These are phyloP conservation scores for Polyploca ridens DNA, from an alignment of 2,888 invertebrate genomes.

Conservation along the genomic window DNA sequence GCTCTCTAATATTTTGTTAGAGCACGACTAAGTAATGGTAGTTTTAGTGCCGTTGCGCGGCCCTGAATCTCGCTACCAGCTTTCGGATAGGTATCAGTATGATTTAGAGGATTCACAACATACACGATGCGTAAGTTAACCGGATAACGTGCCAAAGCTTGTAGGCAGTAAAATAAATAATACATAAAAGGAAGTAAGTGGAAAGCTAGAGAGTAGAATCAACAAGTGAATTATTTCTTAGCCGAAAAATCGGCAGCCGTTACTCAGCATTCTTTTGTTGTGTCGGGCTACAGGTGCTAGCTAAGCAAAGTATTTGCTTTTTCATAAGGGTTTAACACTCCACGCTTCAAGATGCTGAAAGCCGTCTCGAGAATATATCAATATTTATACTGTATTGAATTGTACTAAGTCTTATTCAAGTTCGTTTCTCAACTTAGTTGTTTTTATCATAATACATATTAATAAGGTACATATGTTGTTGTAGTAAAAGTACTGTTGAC, in stretches of 20 bases:
- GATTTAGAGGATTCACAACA: background rate
- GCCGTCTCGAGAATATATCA: slow-evolving; percentile 42
- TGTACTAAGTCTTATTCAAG: slow-evolving; percentile 33
- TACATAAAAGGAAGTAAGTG: slow-evolving; percentile 58
- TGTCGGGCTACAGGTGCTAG: slow-evolving; percentile 69
- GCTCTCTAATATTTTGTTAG: slow-evolving; percentile 23
- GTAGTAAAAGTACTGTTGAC: slow-evolving; percentile 39
- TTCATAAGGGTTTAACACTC: slow-evolving; percentile 52
- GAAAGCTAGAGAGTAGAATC: slow-evolving; percentile 61
- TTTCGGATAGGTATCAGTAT: background rate
- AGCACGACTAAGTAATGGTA: background rate
- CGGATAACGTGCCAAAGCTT: slow-evolving; percentile 48
- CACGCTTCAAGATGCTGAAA: slow-evolving; percentile 38
- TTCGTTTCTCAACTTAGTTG: background rate
- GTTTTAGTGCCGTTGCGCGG: background rate
- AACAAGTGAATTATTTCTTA: slow-evolving; percentile 80
- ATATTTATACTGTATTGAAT: slow-evolving; percentile 45
- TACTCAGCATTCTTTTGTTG: slow-evolving; percentile 73
- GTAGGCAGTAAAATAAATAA: slow-evolving; percentile 58
- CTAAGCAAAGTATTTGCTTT: slow-evolving; percentile 59
- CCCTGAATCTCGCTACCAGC: background rate
- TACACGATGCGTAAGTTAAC: slow-evolving; percentile 29
- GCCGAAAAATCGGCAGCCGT: slow-evolving; percentile 72
- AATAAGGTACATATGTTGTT: slow-evolving; percentile 23
- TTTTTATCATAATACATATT: slow-evolving; percentile 32